A percentile compares a stretch with the other conserved stretches of the same genome.
These are phyloP conservation scores for Charadrius vociferus DNA, from an alignment of 2,113 vertebrate species.

Conservation along the genomic window DNA sequence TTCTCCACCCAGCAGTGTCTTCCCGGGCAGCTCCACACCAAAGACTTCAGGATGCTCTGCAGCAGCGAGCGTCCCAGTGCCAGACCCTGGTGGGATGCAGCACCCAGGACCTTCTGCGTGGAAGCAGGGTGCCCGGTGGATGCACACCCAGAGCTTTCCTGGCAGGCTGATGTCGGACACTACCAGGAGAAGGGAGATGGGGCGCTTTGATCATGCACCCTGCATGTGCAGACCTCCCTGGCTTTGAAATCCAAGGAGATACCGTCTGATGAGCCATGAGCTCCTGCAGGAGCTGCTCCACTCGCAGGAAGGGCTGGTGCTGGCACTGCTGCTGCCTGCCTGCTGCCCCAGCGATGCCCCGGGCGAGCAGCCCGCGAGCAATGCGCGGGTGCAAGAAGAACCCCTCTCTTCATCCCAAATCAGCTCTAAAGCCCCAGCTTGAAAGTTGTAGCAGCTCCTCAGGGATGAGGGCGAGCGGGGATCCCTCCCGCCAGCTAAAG, in stretches of 20 bases:
- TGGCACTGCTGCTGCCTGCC: not conserved
- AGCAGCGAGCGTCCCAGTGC: rapidly evolving
- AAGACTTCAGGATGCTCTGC: not conserved
- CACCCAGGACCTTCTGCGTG: not conserved
- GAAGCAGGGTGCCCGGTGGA: not conserved
- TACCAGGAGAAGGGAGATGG: not conserved
- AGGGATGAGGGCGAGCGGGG: not conserved
- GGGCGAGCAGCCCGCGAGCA: rapidly evolving
- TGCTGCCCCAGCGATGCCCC: not conserved
- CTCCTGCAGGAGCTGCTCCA: not conserved
- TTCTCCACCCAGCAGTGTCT: not conserved
- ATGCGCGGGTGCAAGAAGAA: not conserved
- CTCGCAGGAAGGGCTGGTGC: not conserved
- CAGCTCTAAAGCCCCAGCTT: not conserved
- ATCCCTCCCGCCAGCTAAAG: not conserved
- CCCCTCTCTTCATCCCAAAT: not conserved
- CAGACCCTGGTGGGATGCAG: not conserved
- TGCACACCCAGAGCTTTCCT: not conserved
- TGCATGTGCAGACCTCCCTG: not conserved
- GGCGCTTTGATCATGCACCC: not conserved
- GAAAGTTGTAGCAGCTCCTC: not conserved
- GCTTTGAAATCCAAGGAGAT: not conserved
- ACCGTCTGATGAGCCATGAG: not conserved
- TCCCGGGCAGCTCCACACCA: rapidly evolving
- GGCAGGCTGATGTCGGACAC: not conserved